These are phyloP conservation scores for Helleia helle DNA, from an alignment of 2,888 invertebrate species.

Conservation along the genomic window DNA sequence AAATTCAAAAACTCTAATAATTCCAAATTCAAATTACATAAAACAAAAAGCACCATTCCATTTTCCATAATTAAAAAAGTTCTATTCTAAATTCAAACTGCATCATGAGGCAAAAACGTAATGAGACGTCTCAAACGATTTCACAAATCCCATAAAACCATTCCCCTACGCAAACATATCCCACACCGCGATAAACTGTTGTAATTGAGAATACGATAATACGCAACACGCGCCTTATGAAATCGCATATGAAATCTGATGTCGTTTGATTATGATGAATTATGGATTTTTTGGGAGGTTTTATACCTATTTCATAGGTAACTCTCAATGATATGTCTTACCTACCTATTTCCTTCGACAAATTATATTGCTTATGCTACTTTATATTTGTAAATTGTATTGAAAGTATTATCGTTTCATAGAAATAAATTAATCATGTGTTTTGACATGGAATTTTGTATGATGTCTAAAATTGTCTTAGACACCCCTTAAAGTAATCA, in stretches of 20 bases:
- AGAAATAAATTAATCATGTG: no score
- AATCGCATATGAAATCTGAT: constrained; percentile 59
- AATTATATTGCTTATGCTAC: no score
- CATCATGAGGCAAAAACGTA: constrained; percentile 4
- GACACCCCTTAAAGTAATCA: no score
- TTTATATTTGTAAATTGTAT: no score
- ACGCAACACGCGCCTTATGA: constrained; percentile 61
- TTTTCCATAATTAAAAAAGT: neutral
- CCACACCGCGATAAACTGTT: constrained; percentile 57
- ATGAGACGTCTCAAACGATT: constrained; percentile 18
- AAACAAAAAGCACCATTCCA: neutral
- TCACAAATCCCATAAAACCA: constrained; percentile 48
- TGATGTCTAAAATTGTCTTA: no score
- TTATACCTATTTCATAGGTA: no score
- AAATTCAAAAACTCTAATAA: neutral
- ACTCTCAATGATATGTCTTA: no score
- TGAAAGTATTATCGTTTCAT: no score
- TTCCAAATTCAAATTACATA: neutral
- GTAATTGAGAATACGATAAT: constrained; percentile 65
- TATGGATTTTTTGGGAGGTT: no score
- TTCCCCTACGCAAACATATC: constrained; percentile 35
- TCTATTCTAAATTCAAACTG: neutral
- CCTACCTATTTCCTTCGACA: no score
- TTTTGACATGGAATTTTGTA: no score
- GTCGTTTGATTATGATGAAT: constrained; percentile 33